phyloP scores from a whole-genome alignment of 2,888 invertebrate species.

The Eustalomyia histrio region DNA sequence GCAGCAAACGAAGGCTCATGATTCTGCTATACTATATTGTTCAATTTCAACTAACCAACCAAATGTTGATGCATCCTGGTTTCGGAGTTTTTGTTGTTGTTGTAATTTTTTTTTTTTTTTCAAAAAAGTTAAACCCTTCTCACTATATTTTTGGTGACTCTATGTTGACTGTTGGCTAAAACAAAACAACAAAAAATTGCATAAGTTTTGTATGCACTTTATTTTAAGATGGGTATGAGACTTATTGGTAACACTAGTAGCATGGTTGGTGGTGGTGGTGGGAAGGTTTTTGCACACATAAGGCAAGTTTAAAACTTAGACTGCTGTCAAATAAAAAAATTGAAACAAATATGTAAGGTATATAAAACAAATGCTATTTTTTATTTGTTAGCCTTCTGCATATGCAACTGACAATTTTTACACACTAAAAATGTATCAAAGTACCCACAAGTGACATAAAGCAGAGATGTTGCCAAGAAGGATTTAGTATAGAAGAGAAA shows the following conservation, averaged over 20 bases:
- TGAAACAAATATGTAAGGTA: conserved; percentile 29
- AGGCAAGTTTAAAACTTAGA: conserved; percentile 50
- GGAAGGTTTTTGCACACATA: conserved; percentile 11
- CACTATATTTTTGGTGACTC: conserved; percentile 34
- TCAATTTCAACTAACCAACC: conserved; percentile 60
- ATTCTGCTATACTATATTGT: conserved; percentile 19
- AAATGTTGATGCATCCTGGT: conserved; percentile 61
- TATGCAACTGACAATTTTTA: conserved; percentile 57
- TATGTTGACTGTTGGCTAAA: conserved; percentile 44
- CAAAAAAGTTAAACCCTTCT: conserved; percentile 54
- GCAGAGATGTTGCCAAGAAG: conserved; percentile 16
- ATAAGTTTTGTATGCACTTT: conserved; percentile 50
- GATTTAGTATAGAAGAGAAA: no score
- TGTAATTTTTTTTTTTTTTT: conserved; percentile 29
- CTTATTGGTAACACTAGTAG: not conserved
- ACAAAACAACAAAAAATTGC: conserved; percentile 20
- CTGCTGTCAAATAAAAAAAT: conserved; percentile 31
- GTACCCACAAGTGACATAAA: conserved; percentile 35
- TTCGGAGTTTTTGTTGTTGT: conserved; percentile 24
- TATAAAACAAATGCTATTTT: conserved; percentile 36
- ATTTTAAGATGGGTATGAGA: conserved; percentile 43
- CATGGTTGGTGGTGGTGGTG: no score
- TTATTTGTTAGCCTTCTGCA: conserved; percentile 32
- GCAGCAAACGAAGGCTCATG: conserved; percentile 71
- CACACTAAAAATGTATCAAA: conserved; percentile 49